Evolutionary conservation across 2,888 invertebrate species (phyloP), one percentile per base, ranked within the genome.

Genomic region (Frankliniella intonsa): DNA sequence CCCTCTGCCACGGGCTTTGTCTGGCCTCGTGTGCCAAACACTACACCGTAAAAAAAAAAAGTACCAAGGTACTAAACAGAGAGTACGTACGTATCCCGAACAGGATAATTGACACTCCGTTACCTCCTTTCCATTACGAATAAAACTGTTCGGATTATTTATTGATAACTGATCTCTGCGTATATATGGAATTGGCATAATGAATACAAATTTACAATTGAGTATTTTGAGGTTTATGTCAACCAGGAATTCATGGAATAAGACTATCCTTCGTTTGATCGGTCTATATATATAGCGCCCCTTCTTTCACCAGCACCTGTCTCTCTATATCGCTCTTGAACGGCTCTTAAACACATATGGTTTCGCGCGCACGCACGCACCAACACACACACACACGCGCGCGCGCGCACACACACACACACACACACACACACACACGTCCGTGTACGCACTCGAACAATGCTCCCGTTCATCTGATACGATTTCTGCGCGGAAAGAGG

Each of bases 321-420:
- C 38, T 38, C n/a, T n/a, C n/a, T 3, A 5, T 38, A 38, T 2
- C 38, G 38, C 38, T 38, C 38, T 38, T 19, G 55, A n/a, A 22
- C 22, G 69, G 69, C 22, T 69, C 69, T 22, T n/a, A 69, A 69
- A 69, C 69, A 69, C 69, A 69, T 69, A 69, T 69, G 69, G 69
- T 69, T 69, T 22, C 22, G 65, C 65, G n/a, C 65, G 65, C 65
- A 10, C 69, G 22, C 69, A 0, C 22, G 22, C 69, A 5, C 22
- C 5, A n/a, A n/a, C n/a, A n/a, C 69, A 69, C 69, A 69, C 69
- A 69, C 69, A 69, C 69, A 65, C 65, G 12, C 65, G 12, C 65
- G 12, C n/a, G 2, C 65, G 2, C n/a, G 8, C 65, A 17, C 65
- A n/a, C 65, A n/a, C 19, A n/a, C 65, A 65, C 65, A n/a, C 65